These are phyloP conservation scores for Melanchra persicariae DNA, from an alignment of 2,888 invertebrate species.

Conservation along the genomic window DNA sequence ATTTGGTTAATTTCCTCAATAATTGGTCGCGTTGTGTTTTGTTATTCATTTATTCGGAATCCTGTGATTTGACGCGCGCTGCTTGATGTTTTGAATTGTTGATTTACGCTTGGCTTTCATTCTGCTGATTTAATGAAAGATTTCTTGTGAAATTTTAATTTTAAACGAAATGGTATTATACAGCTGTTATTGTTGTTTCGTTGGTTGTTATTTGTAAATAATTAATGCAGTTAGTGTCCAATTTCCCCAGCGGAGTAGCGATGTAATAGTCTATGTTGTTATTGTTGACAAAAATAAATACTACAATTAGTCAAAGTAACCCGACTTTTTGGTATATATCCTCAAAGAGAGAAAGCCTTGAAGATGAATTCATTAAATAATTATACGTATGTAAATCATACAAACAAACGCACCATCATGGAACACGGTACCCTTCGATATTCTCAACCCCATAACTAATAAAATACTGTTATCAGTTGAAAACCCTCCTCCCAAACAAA, in stretches of 20 bases:
- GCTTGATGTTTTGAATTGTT: conserved; percentile 55
- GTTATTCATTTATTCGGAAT: conserved; percentile 60
- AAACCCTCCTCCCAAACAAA: conserved; percentile 38
- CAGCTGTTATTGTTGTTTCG: not conserved
- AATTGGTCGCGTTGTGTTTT: conserved; percentile 56
- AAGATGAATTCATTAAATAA: too few relatives aligned
- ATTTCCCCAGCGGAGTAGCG: not conserved
- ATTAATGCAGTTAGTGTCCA: not conserved
- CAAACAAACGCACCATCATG: not conserved
- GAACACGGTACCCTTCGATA: not conserved
- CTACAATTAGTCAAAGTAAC: not conserved
- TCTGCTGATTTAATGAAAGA: conserved; percentile 24
- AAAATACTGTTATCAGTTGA: conserved; percentile 36
- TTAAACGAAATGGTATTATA: not conserved
- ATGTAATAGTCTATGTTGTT: too few relatives aligned
- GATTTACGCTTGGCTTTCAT: conserved; percentile 29
- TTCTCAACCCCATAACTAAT: conserved; percentile 15
- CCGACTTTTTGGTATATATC: too few relatives aligned
- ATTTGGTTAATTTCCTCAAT: conserved; percentile 65
- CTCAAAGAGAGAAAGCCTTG: too few relatives aligned
- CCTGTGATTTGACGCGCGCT: conserved; percentile 43
- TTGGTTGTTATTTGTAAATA: not conserved
- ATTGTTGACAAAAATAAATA: not conserved
- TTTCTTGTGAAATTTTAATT: conserved; percentile 19
- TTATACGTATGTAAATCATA: conserved; percentile 10